Conservation (phyloP, 2,113 vertebrate species). For the Catharus fuscescens region DNA sequence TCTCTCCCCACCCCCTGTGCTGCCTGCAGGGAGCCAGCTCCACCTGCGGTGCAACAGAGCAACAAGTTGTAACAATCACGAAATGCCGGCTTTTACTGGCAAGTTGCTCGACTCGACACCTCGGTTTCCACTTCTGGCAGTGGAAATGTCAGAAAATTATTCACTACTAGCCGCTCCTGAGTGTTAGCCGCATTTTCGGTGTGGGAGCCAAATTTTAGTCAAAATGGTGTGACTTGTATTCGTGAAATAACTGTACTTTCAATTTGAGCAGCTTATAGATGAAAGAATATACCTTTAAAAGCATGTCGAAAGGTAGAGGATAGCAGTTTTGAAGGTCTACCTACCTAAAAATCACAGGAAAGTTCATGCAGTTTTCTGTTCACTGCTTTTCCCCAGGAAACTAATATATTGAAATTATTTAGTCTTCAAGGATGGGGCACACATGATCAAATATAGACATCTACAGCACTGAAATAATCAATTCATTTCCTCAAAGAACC, state of each 20-base stretch:
- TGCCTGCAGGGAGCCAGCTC: no score
- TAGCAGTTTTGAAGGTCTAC: background rate
- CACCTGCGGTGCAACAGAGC: no score
- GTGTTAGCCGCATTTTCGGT: no score
- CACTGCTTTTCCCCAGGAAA: background rate
- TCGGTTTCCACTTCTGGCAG: no score
- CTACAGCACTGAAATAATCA: background rate
- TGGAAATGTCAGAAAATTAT: no score
- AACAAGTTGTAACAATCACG: no score
- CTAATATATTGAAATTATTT: background rate
- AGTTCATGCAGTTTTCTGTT: background rate
- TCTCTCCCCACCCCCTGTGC: no score
- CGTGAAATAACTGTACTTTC: background rate
- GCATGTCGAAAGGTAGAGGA: background rate
- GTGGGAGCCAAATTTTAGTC: no score
- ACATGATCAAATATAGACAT: background rate
- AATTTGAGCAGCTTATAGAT: background rate
- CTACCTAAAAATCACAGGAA: background rate
- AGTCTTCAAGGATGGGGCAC: background rate
- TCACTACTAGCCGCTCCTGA: no score
- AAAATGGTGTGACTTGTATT: no score
- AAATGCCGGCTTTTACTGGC: no score
- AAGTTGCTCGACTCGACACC: no score
- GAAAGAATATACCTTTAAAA: background rate
- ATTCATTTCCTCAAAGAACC: background rate